Percentiles rank a stretch among this genome's conserved stretches.
Conservation (phyloP, 2,113 vertebrate species). For the Perca fluviatilis region DNA sequence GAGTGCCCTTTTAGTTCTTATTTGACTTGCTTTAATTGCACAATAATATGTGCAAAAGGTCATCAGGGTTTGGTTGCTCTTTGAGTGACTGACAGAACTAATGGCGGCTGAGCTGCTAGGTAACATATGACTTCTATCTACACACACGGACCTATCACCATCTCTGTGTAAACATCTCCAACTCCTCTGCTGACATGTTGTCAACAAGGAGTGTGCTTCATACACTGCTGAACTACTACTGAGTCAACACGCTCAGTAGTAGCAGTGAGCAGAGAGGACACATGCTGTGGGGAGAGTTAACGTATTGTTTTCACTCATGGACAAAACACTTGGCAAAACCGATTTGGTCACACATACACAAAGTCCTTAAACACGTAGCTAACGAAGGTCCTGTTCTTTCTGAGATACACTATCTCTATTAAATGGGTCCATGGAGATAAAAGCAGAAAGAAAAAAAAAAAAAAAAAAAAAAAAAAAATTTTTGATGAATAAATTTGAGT, state of each 20-base stretch:
- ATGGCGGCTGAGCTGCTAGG: constrained; percentile 22
- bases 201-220: constrained; percentile 21
- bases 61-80: neutral
- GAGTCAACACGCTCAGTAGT: constrained; percentile 12
- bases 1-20: neutral
- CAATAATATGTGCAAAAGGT: constrained; percentile 19
- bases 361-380: constrained; percentile 7
- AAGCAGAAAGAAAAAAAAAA: constrained; percentile 17
- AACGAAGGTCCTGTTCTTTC: constrained; percentile 47
- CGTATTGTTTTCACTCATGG: neutral
- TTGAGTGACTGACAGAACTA: constrained; percentile 28
- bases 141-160: constrained; percentile 9
- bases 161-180: constrained; percentile 50
- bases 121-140: constrained; percentile 28
- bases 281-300: neutral
- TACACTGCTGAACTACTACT: neutral
- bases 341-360: neutral
- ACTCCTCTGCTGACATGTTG: constrained; percentile 26
- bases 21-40: constrained; percentile 22
- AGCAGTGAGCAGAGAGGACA: neutral
- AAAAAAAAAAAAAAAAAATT: too few relatives aligned
- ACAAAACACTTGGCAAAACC: neutral
- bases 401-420: constrained; percentile 45
- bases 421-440: constrained; percentile 35
- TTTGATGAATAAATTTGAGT: too few relatives aligned